Evolutionary conservation across 2,113 vertebrate genomes (phyloP).

Genomic region (Pedetes capensis): DNA sequence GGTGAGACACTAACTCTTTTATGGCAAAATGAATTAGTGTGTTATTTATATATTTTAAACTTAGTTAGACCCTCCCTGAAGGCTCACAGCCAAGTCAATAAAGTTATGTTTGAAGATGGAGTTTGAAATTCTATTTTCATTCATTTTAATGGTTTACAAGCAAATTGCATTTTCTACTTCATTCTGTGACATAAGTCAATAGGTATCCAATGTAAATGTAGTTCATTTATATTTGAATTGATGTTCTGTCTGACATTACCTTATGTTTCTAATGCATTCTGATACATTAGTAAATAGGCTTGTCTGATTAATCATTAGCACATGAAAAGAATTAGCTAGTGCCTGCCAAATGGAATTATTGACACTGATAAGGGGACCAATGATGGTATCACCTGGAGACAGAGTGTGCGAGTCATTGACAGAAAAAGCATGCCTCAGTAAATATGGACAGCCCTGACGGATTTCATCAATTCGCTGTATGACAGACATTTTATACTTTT

Average conservation of each 20-base stretch:
- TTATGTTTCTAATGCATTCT: conserved; percentile 99
- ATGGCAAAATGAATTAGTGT: conserved; percentile 70
- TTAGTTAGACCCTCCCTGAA: conserved; percentile 73
- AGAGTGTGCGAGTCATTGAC: not conserved
- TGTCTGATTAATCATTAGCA: conserved; percentile 94
- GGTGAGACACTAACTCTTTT: conserved; percentile 62
- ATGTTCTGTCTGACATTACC: conserved; percentile 99
- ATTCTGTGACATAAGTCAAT: conserved; percentile 97
- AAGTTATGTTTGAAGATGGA: conserved; percentile 84
- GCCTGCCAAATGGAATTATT: conserved; percentile 97
- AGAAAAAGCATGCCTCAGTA: not conserved
- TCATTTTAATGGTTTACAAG: conserved; percentile 86
- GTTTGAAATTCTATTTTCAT: conserved; percentile 85
- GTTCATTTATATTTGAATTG: conserved; percentile 99
- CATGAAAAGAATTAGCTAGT: conserved; percentile 92
- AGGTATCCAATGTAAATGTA: conserved; percentile 94
- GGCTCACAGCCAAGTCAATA: conserved; percentile 76
- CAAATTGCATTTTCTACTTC: conserved; percentile 96
- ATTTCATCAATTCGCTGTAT: not conserved
- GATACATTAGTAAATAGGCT: conserved; percentile 92
- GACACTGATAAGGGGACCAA: conserved; percentile 95
- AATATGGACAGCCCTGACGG: not conserved
- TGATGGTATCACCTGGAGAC: conserved; percentile 81
- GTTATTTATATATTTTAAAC: conserved; percentile 80
- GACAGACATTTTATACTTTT: not conserved